Percentiles rank a stretch among this genome's conserved stretches.
Conservation (phyloP, 2,888 invertebrate genomes). For the Patella caerulea region DNA sequence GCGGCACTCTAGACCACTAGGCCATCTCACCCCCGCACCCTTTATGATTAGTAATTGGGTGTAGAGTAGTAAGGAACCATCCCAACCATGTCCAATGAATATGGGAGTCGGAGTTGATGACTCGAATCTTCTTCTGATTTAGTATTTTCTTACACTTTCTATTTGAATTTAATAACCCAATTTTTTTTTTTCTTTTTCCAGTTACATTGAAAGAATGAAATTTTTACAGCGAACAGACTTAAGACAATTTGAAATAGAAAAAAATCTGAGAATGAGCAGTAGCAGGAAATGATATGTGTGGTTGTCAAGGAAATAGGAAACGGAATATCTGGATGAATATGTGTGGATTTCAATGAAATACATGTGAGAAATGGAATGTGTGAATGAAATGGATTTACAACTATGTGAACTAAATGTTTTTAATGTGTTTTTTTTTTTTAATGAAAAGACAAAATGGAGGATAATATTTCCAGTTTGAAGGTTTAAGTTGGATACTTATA, state of each 20-base stretch:
- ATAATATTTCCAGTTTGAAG: too few species aligned
- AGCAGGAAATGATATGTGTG: constrained; percentile 52
- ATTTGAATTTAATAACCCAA: not conserved
- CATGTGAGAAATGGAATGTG: too few species aligned
- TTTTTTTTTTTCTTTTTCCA: constrained; percentile 42
- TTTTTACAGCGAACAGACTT: constrained; percentile 91
- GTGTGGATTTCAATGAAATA: not conserved
- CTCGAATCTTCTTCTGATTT: not conserved
- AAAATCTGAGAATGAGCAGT: constrained; percentile 77
- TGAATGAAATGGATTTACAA: too few species aligned
- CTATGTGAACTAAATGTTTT: too few species aligned
- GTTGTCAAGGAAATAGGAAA: not conserved
- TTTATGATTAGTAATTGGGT: too few species aligned
- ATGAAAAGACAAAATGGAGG: too few species aligned
- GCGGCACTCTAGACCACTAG: too few species aligned
- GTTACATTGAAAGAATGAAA: constrained; percentile 90
- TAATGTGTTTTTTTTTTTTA: too few species aligned
- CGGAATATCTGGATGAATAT: constrained; percentile 40
- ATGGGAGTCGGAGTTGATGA: not conserved
- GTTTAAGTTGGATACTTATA: too few species aligned
- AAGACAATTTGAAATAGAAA: constrained; percentile 93
- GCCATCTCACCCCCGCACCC: too few species aligned
- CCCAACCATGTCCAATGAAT: too few species aligned
- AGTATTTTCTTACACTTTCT: not conserved
- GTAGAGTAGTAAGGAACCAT: too few species aligned